Conservation (phyloP, 2,888 invertebrate species). For the Drosophila kanekoi region DNA sequence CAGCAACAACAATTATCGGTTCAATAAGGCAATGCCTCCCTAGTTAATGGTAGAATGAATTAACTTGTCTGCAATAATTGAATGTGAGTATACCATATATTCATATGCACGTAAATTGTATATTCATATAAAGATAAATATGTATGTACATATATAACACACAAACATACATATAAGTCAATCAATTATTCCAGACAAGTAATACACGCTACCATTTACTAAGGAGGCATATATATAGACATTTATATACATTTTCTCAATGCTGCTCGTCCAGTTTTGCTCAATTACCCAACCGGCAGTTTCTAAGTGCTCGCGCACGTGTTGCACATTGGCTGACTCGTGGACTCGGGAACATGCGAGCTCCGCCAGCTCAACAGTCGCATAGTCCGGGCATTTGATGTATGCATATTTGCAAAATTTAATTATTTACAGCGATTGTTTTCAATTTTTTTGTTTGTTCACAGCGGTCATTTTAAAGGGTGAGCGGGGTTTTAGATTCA, state of each 20-base stretch:
- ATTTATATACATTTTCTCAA: constrained; percentile 11
- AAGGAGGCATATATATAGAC: not conserved
- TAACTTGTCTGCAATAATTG: constrained; percentile 10
- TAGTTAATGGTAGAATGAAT: constrained; percentile 8
- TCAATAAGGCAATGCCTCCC: constrained; percentile 45
- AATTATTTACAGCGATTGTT: constrained; percentile 29
- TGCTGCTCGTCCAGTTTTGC: constrained; percentile 19
- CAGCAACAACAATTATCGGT: constrained; percentile 35
- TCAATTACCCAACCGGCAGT: constrained; percentile 39
- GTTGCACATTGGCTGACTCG: constrained; percentile 63
- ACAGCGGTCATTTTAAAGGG: constrained; percentile 35
- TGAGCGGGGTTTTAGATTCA: constrained; percentile 35
- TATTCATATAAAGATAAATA: too few relatives aligned
- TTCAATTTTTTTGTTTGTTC: constrained; percentile 20
- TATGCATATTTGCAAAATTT: constrained; percentile 26
- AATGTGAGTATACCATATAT: not conserved
- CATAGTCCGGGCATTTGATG: constrained; percentile 13
- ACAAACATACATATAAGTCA: not conserved
- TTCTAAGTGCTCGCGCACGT: constrained; percentile 54
- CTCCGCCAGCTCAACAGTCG: not conserved
- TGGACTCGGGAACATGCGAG: not conserved
- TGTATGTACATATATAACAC: not conserved
- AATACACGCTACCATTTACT: too few relatives aligned
- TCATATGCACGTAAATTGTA: too few relatives aligned
- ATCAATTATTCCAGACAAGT: too few relatives aligned